Percentiles rank a stretch among this genome's conserved stretches.
Conservation (phyloP, 2,113 vertebrate species). For the Cheilinus undulatus region DNA sequence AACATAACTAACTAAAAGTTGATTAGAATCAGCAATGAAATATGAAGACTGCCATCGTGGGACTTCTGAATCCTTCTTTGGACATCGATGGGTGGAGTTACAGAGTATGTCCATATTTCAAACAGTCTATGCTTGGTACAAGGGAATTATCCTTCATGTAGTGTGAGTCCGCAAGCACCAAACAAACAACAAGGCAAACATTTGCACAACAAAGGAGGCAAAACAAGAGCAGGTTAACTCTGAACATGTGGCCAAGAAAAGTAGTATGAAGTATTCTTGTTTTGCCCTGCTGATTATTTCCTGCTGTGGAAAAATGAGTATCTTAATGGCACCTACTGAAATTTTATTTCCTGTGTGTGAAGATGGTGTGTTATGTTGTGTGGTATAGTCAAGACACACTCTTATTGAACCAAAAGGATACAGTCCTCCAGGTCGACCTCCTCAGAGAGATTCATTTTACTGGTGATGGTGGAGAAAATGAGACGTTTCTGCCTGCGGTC, state of each 20-base stretch:
- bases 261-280: too few relatives aligned
- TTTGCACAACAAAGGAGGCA: background rate
- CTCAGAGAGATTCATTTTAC: conserved; percentile 97
- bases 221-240: too few relatives aligned
- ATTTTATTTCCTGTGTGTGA: background rate
- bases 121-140: too few relatives aligned
- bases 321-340: background rate
- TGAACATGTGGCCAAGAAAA: too few relatives aligned
- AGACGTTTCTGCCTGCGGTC: conserved; percentile 94
- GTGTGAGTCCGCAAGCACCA: background rate
- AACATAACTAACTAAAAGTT: too few relatives aligned
- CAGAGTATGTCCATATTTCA: too few relatives aligned
- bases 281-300: background rate
- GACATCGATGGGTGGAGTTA: too few relatives aligned
- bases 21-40: too few relatives aligned
- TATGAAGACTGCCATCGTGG: too few relatives aligned
- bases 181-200: background rate
- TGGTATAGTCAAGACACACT: background rate
- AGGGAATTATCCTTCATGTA: too few relatives aligned
- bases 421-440: conserved; percentile 97
- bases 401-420: conserved; percentile 83
- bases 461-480: conserved; percentile 95
- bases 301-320: too few relatives aligned
- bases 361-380: background rate
- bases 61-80: too few relatives aligned